Base-by-base conservation (phyloP, 2,797 vertebrate species). In the Dipus sagitta region DNA sequence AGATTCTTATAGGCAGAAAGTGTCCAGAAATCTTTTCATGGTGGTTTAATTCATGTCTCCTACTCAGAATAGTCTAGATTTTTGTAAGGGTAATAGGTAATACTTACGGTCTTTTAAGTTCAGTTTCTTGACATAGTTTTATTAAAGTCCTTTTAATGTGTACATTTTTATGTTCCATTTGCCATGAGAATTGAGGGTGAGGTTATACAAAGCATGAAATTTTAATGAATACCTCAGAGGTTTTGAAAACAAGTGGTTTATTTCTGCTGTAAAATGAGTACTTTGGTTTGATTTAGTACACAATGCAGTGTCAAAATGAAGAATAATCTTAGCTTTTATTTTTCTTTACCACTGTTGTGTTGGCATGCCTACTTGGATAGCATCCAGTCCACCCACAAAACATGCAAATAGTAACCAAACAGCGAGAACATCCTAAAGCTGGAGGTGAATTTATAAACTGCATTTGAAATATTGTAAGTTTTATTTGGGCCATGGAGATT, bases 161-260 rank as follows among this genome's bases (percentile, higher is more conserved):
- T 91, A 42, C 9, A 71, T 79, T 83, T 88, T 90, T 90, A 87
- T 32, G 58, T 85, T 79, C 21, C 58, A 8, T 85, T 90, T 91
- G 24, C 47, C 24, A 28, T 9, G 0, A 81, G 15, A 62, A 87
- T 47, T 82, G 72, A 58, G 67, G 14, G 68, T 74, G 64, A 68
- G 11, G 68, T 85, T 34, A 17, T 47, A 9, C 3, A 15, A 9
- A 68, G 6, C 11, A 78, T 91, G 77, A 86, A 93, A 67, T 94
- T 79, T 91, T 93, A 93, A 78, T 62, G 67, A 93, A 18, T 38
- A 86, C 42, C 10, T 60, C 28, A 28, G 21, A 52, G 23, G 24
- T 92, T 92, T 95, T 86, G 21, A 2, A 47, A 86, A 23, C 26
- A 86, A 65, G 5, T 83, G 14, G 54, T 62, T 91, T 60, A 42